These are phyloP conservation scores for Ceyx erithaca DNA, from an alignment of 2,797 vertebrate genomes.

Conservation along the genomic window DNA sequence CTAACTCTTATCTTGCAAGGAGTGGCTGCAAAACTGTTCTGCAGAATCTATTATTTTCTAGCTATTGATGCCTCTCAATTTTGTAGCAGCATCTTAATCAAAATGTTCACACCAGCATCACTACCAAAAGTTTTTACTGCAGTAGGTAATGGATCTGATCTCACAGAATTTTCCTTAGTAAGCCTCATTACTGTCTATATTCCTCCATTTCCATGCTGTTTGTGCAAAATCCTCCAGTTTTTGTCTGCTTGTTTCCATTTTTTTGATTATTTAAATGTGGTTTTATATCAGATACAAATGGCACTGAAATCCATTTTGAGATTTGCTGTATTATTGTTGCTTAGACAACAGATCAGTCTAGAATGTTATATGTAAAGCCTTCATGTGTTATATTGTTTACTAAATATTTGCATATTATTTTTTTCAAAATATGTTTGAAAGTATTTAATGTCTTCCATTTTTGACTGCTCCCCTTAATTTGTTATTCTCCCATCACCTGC, in stretches of 20 bases:
- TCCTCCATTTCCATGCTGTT: neutral
- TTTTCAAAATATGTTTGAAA: neutral
- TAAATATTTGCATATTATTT: neutral
- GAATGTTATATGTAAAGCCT: neutral
- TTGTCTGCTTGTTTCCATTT: neutral
- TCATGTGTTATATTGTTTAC: neutral
- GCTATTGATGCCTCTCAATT: neutral
- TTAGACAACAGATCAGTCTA: neutral
- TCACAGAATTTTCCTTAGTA: neutral
- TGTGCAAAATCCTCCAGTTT: neutral
- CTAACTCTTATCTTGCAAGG: neutral
- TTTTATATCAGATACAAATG: neutral
- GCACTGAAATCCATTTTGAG: neutral
- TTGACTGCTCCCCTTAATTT: neutral
- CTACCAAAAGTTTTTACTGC: neutral
- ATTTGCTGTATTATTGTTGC: neutral
- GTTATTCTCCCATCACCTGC: neutral
- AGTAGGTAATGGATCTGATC: neutral
- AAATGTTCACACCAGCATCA: neutral
- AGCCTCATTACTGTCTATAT: neutral
- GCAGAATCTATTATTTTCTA: neutral
- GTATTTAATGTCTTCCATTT: neutral
- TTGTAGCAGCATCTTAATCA: neutral
- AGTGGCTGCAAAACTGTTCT: neutral
- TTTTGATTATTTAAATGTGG: neutral